A percentile compares a stretch with the other conserved stretches of the same genome.
phyloP scores from a whole-genome alignment of 2,888 invertebrate genomes.

The Xestia rhomboidea region DNA sequence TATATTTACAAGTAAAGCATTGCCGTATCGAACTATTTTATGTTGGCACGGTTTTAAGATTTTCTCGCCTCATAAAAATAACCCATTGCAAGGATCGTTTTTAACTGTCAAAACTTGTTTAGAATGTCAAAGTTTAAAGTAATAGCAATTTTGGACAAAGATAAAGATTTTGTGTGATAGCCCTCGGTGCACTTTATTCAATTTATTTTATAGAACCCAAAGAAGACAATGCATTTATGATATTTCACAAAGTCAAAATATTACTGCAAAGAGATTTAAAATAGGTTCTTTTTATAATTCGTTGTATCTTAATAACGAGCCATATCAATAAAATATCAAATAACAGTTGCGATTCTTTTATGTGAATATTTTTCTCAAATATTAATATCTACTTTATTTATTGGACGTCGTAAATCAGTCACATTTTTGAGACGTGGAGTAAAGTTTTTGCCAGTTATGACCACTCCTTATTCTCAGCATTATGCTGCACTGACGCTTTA shows the following conservation, averaged over 20 bases:
- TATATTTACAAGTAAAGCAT: slow-evolving; percentile 20
- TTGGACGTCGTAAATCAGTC: slow-evolving; percentile 46
- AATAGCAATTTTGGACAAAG: not conserved
- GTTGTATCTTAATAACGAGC: slow-evolving; percentile 45
- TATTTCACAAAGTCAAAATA: slow-evolving; percentile 25
- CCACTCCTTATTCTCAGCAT: slow-evolving; percentile 1
- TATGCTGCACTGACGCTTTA: not conserved
- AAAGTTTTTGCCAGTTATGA: not conserved
- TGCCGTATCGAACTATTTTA: slow-evolving; percentile 45
- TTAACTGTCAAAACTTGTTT: not conserved
- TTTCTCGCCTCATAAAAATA: slow-evolving; percentile 35
- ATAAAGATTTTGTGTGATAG: not conserved
- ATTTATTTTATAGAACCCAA: not conserved
- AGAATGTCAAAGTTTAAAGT: slow-evolving; percentile 18
- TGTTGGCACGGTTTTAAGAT: slow-evolving; percentile 42
- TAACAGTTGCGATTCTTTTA: slow-evolving; percentile 42
- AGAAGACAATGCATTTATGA: slow-evolving; percentile 1
- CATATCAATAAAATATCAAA: slow-evolving; percentile 56
- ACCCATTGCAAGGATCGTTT: not conserved
- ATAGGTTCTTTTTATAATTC: slow-evolving; percentile 14
- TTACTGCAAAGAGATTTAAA: slow-evolving; percentile 12
- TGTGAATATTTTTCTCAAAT: slow-evolving; percentile 56
- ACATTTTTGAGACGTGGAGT: slow-evolving; percentile 15
- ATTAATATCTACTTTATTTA: slow-evolving; percentile 46
- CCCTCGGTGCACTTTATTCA: not conserved